Evolutionary conservation across 2,113 vertebrate species (phyloP).

Genomic region (Callipepla squamata): DNA sequence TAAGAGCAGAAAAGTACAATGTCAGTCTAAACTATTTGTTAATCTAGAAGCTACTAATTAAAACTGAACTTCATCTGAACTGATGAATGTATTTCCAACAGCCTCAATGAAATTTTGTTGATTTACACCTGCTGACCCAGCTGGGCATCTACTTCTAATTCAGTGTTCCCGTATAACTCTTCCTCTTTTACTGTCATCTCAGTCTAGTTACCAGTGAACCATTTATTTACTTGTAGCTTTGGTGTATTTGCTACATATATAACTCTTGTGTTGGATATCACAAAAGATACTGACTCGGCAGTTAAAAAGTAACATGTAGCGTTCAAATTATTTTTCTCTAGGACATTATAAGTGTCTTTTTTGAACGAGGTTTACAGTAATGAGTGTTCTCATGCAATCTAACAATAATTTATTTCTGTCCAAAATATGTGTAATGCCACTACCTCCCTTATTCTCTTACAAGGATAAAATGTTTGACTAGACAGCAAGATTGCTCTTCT

Average conservation of each 20-base stretch:
- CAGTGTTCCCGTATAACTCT: not conserved
- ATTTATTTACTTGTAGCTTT: conserved; percentile 6
- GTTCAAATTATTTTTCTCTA: not conserved
- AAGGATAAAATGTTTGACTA: not conserved
- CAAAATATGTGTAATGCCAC: not conserved
- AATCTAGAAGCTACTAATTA: not conserved
- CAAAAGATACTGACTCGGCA: not conserved
- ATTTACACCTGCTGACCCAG: not conserved
- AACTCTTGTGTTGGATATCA: not conserved
- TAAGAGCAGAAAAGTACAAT: not conserved
- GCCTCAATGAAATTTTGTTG: not conserved
- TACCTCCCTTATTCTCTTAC: not conserved
- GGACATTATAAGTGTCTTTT: not conserved
- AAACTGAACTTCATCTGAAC: not conserved
- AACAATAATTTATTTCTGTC: not conserved
- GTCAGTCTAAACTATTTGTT: not conserved
- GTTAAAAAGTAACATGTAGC: not conserved
- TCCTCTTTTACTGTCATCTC: not conserved
- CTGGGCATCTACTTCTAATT: not conserved
- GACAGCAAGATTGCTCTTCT: not conserved
- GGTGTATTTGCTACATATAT: not conserved
- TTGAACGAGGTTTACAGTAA: not conserved
- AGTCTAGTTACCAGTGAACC: not conserved
- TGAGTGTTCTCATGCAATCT: not conserved
- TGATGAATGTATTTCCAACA: not conserved